Evolutionary conservation across 2,888 invertebrate genomes (phyloP).

Genomic region (Dascillus cervinus): DNA sequence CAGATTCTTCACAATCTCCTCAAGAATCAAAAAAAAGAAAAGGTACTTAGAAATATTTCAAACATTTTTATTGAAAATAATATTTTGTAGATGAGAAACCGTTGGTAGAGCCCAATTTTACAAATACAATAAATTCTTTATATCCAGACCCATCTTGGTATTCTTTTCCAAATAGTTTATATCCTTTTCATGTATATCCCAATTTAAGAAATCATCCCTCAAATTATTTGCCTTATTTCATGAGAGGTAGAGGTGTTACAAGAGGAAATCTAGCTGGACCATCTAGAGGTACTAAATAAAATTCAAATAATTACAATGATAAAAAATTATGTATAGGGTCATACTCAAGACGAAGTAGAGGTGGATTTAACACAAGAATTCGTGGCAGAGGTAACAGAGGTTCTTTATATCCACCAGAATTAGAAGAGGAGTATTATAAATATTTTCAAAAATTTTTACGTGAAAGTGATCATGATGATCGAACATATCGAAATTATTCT

Average conservation of each 20-base stretch:
- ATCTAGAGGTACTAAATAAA: conserved; percentile 25
- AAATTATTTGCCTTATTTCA: conserved; percentile 25
- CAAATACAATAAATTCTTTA: no score
- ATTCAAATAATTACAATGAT: not conserved
- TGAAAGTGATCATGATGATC: conserved; percentile 44
- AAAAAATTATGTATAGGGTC: not conserved
- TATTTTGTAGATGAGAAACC: no score
- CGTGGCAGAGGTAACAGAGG: conserved; percentile 29
- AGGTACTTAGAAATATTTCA: not conserved
- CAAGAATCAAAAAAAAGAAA: conserved; percentile 1
- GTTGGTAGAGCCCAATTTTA: no score
- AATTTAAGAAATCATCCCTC: conserved; percentile 10
- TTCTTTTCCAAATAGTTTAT: conserved; percentile 8
- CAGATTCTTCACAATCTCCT: conserved; percentile 27
- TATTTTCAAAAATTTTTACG: conserved; percentile 56
- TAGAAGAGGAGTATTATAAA: conserved; percentile 46
- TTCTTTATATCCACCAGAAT: conserved; percentile 25
- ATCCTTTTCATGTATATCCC: conserved; percentile 9
- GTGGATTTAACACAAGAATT: conserved; percentile 22
- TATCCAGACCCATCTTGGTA: conserved; percentile 7
- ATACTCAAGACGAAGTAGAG: conserved; percentile 11
- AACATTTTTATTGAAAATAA: not conserved
- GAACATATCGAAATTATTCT: conserved; percentile 43
- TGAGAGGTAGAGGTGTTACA: conserved; percentile 26
- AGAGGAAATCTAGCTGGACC: conserved; percentile 28